Evolutionary conservation across 2,797 vertebrate species (phyloP).

Genomic region (Borostomias antarcticus): DNA sequence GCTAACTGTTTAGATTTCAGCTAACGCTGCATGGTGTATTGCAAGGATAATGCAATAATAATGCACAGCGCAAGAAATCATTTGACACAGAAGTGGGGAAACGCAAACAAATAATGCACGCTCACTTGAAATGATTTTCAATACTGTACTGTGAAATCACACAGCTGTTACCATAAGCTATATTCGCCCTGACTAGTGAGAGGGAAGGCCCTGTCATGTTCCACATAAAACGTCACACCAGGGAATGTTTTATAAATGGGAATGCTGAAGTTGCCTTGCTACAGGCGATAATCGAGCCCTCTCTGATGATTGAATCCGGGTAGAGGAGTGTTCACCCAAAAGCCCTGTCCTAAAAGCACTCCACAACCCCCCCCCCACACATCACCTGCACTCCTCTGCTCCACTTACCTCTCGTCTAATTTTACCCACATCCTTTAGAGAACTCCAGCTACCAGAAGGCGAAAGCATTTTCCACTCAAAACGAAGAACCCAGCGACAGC

Average conservation of each 20-base stretch:
- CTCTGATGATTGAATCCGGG: slow-evolving; percentile 32
- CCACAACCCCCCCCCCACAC: slow-evolving; percentile 12
- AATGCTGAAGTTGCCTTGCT: slow-evolving; percentile 17
- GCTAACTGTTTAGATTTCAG: slow-evolving; percentile 35
- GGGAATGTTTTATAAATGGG: slow-evolving; percentile 15
- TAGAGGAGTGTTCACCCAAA: slow-evolving; percentile 21
- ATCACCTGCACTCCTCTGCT: slow-evolving; percentile 35
- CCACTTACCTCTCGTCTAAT: slow-evolving; percentile 47
- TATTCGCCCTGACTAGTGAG: not conserved
- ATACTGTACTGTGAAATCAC: slow-evolving; percentile 28
- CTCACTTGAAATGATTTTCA: slow-evolving; percentile 30
- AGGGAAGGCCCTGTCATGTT: too few relatives aligned
- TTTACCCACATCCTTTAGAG: slow-evolving; percentile 37
- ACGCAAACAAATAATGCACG: slow-evolving; percentile 42
- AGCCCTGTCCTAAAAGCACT: slow-evolving; percentile 23
- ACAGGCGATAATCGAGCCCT: slow-evolving; percentile 16
- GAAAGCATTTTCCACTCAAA: slow-evolving; percentile 25
- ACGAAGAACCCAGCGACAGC: not conserved
- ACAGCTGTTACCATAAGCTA: slow-evolving; percentile 1
- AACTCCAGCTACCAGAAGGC: slow-evolving; percentile 12
- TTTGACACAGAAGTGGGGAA: too few relatives aligned
- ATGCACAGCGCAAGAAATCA: too few relatives aligned
- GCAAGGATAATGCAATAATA: not conserved
- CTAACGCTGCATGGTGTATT: slow-evolving; percentile 42
- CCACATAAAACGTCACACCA: too few relatives aligned